Percentiles rank a stretch among this genome's conserved stretches.
Conservation (phyloP, 2,797 vertebrate genomes). For the Gadopsis marmoratus region DNA sequence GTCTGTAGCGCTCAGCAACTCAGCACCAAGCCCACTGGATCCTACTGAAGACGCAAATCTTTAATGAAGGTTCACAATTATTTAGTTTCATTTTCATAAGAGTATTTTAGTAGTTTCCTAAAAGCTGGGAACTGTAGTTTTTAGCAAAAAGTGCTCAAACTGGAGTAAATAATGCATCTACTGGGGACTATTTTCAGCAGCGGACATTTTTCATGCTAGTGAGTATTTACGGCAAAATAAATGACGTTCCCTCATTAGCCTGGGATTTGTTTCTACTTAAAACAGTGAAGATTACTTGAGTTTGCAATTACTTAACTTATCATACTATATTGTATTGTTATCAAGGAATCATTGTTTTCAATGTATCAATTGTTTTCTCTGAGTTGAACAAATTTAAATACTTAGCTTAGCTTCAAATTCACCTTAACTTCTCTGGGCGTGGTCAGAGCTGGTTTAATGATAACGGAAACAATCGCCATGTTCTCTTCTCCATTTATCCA, state of each 20-base stretch:
- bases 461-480: neutral
- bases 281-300: neutral
- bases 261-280: no score
- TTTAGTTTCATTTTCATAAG: neutral
- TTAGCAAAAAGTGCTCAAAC: slow-evolving; percentile 8
- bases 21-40: neutral
- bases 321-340: neutral
- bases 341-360: neutral
- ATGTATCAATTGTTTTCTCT: neutral
- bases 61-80: neutral
- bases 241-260: no score
- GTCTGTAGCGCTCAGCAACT: neutral
- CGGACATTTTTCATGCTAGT: slow-evolving; percentile 7
- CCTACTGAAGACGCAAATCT: neutral
- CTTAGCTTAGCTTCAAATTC: neutral
- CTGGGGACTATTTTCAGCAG: slow-evolving; percentile 13
- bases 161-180: neutral
- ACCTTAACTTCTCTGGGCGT: neutral
- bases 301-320: neutral
- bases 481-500: neutral
- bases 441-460: neutral
- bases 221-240: slow-evolving; percentile 1
- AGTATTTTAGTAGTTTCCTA: neutral
- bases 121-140: neutral
- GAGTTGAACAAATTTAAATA: neutral